phyloP scores from a whole-genome alignment of 2,113 vertebrate species.

The Epinephelus moara region DNA sequence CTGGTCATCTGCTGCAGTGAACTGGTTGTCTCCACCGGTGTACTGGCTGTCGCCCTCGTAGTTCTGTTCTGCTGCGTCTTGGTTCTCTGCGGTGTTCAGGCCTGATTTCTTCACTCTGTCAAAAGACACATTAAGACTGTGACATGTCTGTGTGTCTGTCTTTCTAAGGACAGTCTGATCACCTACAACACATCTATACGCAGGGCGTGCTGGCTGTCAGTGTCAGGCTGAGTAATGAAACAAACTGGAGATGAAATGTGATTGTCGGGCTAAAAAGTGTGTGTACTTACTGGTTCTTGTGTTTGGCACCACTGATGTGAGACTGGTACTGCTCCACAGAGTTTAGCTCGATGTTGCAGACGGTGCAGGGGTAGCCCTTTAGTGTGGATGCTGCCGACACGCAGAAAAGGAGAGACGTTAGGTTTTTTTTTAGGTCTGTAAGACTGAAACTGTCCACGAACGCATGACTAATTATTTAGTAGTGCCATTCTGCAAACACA shows the following conservation, averaged over 20 bases:
- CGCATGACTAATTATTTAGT: no score
- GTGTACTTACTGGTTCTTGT: slow-evolving; percentile 93
- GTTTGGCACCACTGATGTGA: slow-evolving; percentile 97
- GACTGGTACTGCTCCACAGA: slow-evolving; percentile 98
- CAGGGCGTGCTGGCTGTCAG: no score
- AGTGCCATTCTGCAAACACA: background rate
- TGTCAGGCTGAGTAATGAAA: no score
- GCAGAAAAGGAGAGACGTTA: slow-evolving; percentile 42
- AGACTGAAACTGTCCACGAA: background rate
- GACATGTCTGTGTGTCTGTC: no score
- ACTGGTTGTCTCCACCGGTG: background rate
- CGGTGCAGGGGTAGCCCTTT: slow-evolving; percentile 93
- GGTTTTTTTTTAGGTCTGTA: no score
- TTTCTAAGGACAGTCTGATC: no score
- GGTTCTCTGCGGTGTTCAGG: slow-evolving; percentile 53
- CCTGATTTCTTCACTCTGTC: slow-evolving; percentile 75
- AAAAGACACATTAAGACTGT: background rate
- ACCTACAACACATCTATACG: no score
- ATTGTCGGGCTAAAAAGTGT: background rate
- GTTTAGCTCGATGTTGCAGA: slow-evolving; percentile 96
- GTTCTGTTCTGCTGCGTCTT: slow-evolving; percentile 39
- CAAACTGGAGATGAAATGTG: no score
- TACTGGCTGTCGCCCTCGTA: slow-evolving; percentile 6
- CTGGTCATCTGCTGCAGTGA: background rate
- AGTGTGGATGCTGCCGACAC: slow-evolving; percentile 86